These are phyloP conservation scores for Gallirallus australis DNA, from an alignment of 2,797 vertebrate genomes.

Conservation along the genomic window DNA sequence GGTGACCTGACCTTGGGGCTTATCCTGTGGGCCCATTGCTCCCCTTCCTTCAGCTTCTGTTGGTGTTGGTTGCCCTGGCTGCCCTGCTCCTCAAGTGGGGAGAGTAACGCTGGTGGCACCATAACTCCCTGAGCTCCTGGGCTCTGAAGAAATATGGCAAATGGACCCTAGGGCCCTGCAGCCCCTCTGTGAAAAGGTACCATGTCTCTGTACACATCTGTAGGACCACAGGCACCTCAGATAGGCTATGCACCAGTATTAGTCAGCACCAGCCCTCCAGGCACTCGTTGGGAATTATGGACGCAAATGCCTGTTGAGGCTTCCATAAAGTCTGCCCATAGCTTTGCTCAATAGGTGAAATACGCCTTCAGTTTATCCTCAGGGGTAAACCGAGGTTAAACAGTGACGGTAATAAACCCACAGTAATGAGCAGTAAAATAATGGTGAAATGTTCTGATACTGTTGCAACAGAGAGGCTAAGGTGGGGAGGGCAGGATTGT, in stretches of 20 bases:
- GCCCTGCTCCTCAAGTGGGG: neutral
- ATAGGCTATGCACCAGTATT: neutral
- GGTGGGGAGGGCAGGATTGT: neutral
- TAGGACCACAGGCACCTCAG: neutral
- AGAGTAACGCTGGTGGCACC: neutral
- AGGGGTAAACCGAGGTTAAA: neutral
- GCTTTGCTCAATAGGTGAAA: neutral
- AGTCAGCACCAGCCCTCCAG: neutral
- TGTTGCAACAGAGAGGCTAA: slow-evolving; percentile 4
- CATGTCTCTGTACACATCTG: neutral
- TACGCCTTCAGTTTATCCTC: neutral
- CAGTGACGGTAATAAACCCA: neutral
- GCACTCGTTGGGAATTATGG: neutral
- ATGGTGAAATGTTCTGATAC: neutral
- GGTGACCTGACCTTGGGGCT: neutral
- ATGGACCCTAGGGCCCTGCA: neutral
- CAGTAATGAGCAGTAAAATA: neutral
- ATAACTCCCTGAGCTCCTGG: accelerated
- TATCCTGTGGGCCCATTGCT: neutral
- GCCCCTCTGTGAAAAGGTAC: neutral
- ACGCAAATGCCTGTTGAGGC: neutral
- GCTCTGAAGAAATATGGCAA: neutral
- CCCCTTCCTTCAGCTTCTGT: neutral
- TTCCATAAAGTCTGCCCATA: neutral
- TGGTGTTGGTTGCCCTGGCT: neutral